Conservation (phyloP, 2,797 vertebrate species). For the Sciurus vulgaris region DNA sequence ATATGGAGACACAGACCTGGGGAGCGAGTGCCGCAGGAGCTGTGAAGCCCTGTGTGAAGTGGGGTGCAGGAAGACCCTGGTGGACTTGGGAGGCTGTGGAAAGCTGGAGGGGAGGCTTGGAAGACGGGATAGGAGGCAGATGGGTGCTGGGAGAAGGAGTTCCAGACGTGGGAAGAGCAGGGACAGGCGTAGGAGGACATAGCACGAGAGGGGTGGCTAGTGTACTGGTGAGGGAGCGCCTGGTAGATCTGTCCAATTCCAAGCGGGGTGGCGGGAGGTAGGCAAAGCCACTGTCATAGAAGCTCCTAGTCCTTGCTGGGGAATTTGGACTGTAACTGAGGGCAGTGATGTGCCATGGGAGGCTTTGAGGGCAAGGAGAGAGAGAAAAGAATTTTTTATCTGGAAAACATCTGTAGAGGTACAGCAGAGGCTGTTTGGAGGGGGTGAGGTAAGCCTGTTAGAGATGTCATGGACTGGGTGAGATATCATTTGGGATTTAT, state of each 20-base stretch:
- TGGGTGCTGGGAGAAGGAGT: neutral
- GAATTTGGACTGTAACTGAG: neutral
- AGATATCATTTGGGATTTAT: neutral
- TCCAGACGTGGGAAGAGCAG: neutral
- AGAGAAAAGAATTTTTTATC: neutral
- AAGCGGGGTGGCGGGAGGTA: fast-evolving
- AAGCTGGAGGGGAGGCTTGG: neutral
- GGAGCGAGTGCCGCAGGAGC: neutral
- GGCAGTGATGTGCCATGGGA: neutral
- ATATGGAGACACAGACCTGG: neutral
- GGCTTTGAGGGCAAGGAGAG: neutral
- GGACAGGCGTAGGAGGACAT: neutral
- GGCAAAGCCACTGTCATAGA: neutral
- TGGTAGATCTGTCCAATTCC: neutral
- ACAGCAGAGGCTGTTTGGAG: neutral
- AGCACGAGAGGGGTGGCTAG: neutral
- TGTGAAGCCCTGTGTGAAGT: neutral
- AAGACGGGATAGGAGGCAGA: neutral
- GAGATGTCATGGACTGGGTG: too few relatives aligned
- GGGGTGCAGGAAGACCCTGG: neutral
- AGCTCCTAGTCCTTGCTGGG: neutral
- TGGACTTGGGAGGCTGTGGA: neutral
- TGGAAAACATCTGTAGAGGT: neutral
- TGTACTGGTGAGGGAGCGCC: neutral
- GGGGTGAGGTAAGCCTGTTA: neutral